Evolutionary conservation across 2,888 invertebrate genomes (phyloP).

Genomic region (Acrobasis repandana): DNA sequence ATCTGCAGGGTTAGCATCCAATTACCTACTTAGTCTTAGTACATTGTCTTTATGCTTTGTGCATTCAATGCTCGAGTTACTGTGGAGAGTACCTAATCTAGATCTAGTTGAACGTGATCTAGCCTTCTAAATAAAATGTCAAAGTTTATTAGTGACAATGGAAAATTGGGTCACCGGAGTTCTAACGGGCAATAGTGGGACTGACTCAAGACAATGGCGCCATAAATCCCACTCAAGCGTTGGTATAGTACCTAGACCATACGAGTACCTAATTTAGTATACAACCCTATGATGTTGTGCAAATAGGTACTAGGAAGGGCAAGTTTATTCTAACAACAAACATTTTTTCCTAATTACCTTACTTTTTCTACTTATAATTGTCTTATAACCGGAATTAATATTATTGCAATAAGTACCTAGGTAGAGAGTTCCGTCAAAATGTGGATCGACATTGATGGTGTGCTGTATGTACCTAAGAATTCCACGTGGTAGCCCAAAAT

Average conservation of each 20-base stretch:
- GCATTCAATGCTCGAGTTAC: too few relatives aligned
- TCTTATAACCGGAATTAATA: too few relatives aligned
- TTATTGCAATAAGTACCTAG: too few relatives aligned
- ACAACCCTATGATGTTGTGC: too few relatives aligned
- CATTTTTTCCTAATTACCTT: too few relatives aligned
- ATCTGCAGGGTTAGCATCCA: too few relatives aligned
- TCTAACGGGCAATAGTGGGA: conserved; percentile 16
- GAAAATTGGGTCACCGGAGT: conserved; percentile 13
- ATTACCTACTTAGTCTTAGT: too few relatives aligned
- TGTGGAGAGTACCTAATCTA: not conserved
- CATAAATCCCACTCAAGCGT: conserved; percentile 17
- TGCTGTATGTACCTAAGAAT: conserved; percentile 31
- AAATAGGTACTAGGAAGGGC: not conserved
- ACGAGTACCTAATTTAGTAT: not conserved
- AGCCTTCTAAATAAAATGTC: conserved; percentile 19
- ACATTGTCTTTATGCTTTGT: too few relatives aligned
- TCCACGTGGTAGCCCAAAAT: conserved; percentile 41
- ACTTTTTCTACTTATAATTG: too few relatives aligned
- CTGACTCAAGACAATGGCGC: conserved; percentile 9
- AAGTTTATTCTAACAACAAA: too few relatives aligned
- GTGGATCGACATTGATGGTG: conserved; percentile 17
- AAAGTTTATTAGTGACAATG: conserved; percentile 15
- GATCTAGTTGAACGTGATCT: not conserved
- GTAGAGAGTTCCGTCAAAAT: not conserved
- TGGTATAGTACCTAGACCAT: not conserved